These are phyloP conservation scores for Harpalus rufipes DNA, from an alignment of 2,888 invertebrate species.

Conservation along the genomic window DNA sequence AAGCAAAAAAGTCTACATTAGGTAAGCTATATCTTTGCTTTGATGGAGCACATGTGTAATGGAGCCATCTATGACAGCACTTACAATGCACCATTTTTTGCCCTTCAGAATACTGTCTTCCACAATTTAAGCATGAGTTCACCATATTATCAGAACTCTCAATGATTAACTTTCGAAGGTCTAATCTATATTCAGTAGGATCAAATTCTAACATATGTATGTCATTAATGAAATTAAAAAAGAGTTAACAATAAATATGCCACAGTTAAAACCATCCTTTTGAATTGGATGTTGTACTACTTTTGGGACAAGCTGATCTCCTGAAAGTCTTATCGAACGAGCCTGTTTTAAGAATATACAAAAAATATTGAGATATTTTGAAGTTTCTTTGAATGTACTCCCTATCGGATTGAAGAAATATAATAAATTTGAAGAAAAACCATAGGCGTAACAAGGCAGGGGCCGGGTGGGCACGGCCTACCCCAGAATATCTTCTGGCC, in stretches of 20 bases:
- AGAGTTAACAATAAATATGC: background rate
- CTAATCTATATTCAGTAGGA: background rate
- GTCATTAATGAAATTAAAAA: too few species aligned
- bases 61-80: slow-evolving; percentile 7
- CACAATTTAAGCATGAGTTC: background rate
- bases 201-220: background rate
- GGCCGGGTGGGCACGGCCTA: too few species aligned
- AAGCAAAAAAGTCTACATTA: background rate
- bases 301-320: background rate
- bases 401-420: slow-evolving; percentile 10
- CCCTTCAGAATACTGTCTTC: background rate
- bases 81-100: slow-evolving; percentile 18
- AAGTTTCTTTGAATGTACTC: background rate
- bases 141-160: background rate
- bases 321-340: background rate
- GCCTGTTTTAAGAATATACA: background rate
- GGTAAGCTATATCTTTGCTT: background rate
- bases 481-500: too few species aligned
- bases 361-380: slow-evolving; percentile 18
- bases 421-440: background rate
- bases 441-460: too few species aligned
- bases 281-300: background rate
- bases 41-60: slow-evolving; percentile 12
- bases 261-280: background rate
- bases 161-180: background rate